Conservation (phyloP, 2,113 vertebrate species). For the Cranoglanis bouderius region DNA sequence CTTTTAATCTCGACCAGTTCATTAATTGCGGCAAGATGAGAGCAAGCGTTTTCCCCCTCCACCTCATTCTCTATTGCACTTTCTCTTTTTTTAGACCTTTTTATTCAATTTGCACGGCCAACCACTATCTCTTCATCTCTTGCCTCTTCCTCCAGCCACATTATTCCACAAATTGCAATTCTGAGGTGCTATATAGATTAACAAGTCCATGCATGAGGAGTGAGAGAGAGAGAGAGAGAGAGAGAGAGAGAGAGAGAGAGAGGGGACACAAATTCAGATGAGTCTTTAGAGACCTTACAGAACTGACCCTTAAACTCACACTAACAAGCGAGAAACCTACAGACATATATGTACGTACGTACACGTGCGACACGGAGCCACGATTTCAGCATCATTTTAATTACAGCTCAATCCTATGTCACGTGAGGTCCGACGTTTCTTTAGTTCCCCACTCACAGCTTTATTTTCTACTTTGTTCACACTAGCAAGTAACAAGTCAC, state of each 20-base stretch:
- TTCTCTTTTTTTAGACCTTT: background rate
- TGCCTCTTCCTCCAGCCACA: conserved; percentile 30
- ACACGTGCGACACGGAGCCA: background rate
- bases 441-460: background rate
- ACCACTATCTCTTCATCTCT: conserved; percentile 36
- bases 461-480: background rate
- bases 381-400: background rate
- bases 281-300: background rate
- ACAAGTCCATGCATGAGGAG: background rate
- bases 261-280: conserved; percentile 37
- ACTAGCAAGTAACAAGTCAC: background rate
- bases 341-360: no score
- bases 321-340: background rate
- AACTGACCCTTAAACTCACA: background rate
- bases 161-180: conserved; percentile 54
- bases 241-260: conserved; percentile 25
- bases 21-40: conserved; percentile 42
- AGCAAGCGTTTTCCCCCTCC: conserved; percentile 17
- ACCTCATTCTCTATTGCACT: conserved; percentile 33
- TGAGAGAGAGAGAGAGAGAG: conserved; percentile 25
- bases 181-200: conserved; percentile 5
- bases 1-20: conserved; percentile 31
- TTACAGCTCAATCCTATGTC: no score
- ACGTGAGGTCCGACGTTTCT: background rate
- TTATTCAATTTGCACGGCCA: conserved; percentile 28